These are phyloP conservation scores for Propithecus coquereli DNA, from an alignment of 2,113 vertebrate species.

Conservation along the genomic window DNA sequence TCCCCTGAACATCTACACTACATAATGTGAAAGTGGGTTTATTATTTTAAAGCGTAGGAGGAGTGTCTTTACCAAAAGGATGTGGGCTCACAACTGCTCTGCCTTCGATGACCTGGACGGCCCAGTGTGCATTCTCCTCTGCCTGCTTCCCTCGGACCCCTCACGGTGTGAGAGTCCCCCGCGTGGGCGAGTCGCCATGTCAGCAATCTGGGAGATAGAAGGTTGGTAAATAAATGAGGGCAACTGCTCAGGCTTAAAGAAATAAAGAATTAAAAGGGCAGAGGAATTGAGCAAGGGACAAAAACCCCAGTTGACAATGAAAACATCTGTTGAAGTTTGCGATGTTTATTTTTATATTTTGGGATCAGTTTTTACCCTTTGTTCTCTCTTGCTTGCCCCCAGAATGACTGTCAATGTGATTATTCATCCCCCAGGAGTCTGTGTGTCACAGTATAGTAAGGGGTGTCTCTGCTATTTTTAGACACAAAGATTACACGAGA, in stretches of 20 bases:
- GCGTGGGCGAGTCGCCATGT: accelerated
- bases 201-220: not conserved
- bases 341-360: not conserved
- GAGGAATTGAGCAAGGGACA: not conserved
- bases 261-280: not conserved
- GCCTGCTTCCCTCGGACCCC: not conserved
- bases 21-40: not conserved
- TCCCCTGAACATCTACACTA: not conserved
- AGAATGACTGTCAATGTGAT: not conserved
- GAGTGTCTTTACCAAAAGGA: not conserved
- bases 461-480: not conserved
- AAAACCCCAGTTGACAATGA: not conserved
- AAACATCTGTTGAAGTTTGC: slow-evolving; percentile 8
- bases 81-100: not conserved
- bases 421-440: not conserved
- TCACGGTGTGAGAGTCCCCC: accelerated
- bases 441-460: slow-evolving; percentile 8
- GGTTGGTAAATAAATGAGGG: not conserved
- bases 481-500: not conserved
- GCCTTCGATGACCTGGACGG: not conserved
- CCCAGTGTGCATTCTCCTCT: accelerated
- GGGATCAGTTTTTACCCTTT: not conserved
- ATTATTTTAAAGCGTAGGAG: not conserved
- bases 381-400: not conserved
- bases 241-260: not conserved